These are phyloP conservation scores for Drosophila nr. perissopoda DNA, from an alignment of 2,888 invertebrate species.

Conservation along the genomic window DNA sequence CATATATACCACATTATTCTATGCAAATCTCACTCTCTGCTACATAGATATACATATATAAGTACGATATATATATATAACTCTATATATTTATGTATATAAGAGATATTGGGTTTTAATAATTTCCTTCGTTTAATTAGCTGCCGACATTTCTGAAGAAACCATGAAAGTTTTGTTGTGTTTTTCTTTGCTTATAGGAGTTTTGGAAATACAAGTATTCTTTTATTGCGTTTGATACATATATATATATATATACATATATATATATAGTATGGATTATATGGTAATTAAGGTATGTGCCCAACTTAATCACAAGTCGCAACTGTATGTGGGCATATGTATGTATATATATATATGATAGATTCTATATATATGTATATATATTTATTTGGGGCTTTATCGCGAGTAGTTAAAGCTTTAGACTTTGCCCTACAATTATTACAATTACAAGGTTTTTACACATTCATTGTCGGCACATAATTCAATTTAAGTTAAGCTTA, in stretches of 20 bases:
- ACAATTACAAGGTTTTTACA: constrained; percentile 54
- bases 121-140: constrained; percentile 37
- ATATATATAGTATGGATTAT: constrained; percentile 21
- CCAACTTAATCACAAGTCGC: constrained; percentile 44
- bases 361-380: constrained; percentile 10
- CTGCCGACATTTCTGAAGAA: constrained; percentile 74
- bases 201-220: constrained; percentile 48
- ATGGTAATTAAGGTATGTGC: constrained; percentile 24
- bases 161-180: constrained; percentile 63
- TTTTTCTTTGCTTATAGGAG: constrained; percentile 13
- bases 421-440: constrained; percentile 54
- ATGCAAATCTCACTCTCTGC: constrained; percentile 40
- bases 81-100: constrained; percentile 13
- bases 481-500: constrained; percentile 24
- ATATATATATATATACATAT: constrained; percentile 4
- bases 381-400: not conserved
- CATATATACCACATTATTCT: constrained; percentile 15
- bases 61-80: constrained; percentile 5
- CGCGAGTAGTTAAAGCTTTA: constrained; percentile 63
- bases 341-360: constrained; percentile 22
- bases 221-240: constrained; percentile 33
- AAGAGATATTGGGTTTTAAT: constrained; percentile 35
- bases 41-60: constrained; percentile 12
- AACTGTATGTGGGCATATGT: constrained; percentile 10
- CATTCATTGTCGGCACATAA: constrained; percentile 49